phyloP scores from a whole-genome alignment of 2,797 vertebrate genomes.

The Xiphophorus birchmanni region DNA sequence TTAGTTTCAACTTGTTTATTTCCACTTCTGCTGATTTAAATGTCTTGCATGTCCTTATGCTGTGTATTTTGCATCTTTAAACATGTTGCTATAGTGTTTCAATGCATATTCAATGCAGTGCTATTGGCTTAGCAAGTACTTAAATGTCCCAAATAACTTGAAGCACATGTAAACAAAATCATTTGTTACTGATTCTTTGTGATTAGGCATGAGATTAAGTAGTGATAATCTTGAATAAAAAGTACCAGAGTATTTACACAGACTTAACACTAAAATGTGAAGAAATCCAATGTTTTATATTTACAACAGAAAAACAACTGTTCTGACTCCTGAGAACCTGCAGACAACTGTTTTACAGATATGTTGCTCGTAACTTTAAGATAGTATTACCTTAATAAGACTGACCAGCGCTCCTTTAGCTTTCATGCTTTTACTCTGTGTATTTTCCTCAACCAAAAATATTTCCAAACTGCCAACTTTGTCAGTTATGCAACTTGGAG shows the following conservation, averaged over 20 bases:
- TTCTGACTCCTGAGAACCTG: neutral
- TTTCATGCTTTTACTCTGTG: neutral
- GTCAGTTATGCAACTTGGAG: neutral
- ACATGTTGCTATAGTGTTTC: neutral
- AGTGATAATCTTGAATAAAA: neutral
- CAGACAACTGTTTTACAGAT: neutral
- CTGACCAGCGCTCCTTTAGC: neutral
- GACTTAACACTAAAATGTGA: no score
- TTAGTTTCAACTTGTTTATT: neutral
- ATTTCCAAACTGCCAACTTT: neutral
- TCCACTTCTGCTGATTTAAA: neutral
- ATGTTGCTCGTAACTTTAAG: neutral
- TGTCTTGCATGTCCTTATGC: neutral
- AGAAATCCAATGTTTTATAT: neutral
- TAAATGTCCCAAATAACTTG: neutral
- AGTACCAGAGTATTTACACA: neutral
- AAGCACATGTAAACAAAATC: neutral
- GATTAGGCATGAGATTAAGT: neutral
- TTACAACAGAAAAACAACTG: neutral
- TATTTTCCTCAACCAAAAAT: neutral
- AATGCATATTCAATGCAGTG: neutral
- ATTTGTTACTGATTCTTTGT: neutral
- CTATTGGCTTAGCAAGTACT: neutral
- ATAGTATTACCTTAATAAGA: neutral
- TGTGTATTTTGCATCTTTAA: neutral